Base-by-base conservation (phyloP, 2,888 invertebrate genomes). In the Neria commutata region DNA sequence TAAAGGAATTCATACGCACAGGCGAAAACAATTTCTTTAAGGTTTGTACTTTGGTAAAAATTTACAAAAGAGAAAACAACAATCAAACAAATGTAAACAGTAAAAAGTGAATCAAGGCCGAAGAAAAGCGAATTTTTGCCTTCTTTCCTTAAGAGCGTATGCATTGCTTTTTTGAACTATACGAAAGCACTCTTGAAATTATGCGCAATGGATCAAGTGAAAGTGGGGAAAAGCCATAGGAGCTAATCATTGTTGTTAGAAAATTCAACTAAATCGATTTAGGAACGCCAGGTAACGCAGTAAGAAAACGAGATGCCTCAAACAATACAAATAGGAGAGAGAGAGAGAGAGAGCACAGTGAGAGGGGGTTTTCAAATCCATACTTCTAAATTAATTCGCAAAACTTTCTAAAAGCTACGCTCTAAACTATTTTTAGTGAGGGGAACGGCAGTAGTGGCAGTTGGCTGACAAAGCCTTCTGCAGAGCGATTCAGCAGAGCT, bases 31-130 rank as follows among this genome's bases (percentile, higher is more conserved):
- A 42, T 42, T 42, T 5, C 17, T 42, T 42, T 42, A 42, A 14
- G 42, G 6, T 37, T 37, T 72, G 72, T 72, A 72, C 72, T 72
- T 73, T 72, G 72, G 72, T 74, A 67, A 67, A 74, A 72, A 69
- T 66, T 71, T 62, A 40, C 47, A 48, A 53, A 34, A 26, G 19
- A 14, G 37, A 37, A 40, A 40, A 4, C 11, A 5, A n/a, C n/a
- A n/a, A n/a, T n/a, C n/a, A n/a, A n/a, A n/a, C 73, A 71, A 73
- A 71, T 73, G 73, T 71, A 73, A 71, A 71, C 70, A 71, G 70
- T 73, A 71, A 71, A n/a, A n/a, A n/a, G n/a, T n/a, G n/a, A n/a
- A n/a, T n/a, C n/a, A n/a, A n/a, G n/a, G n/a, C n/a, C n/a, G 29
- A 29, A 37, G 37, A 8, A 14, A 14, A 37, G 16, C 37, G 37